Evolutionary conservation across 2,888 invertebrate species (phyloP).

Genomic region (Athalia rosae): DNA sequence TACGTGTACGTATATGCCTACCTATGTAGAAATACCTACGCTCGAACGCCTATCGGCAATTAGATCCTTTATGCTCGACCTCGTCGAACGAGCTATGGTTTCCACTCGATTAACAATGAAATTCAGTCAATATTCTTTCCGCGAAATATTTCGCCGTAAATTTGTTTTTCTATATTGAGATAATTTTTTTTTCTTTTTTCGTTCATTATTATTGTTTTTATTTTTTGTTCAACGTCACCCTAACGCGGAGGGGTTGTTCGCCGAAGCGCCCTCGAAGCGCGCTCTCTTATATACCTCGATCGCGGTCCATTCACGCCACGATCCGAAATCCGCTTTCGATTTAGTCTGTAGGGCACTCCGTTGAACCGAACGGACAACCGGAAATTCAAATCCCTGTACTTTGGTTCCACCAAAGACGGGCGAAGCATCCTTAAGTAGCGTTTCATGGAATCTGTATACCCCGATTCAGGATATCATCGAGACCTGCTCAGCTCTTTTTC

Average conservation of each 20-base stretch:
- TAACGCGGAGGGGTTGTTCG: background rate
- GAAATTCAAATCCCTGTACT: conserved; percentile 26
- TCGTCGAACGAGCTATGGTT: conserved; percentile 40
- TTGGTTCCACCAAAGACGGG: background rate
- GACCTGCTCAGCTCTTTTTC: background rate
- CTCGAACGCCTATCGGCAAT: conserved; percentile 42
- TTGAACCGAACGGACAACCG: conserved; percentile 11
- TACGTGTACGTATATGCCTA: conserved; percentile 9
- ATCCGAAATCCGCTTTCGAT: conserved; percentile 31
- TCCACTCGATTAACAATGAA: conserved; percentile 43
- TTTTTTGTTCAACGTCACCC: background rate
- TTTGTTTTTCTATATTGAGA: background rate
- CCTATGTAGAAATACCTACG: conserved; percentile 6
- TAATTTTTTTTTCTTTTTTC: background rate
- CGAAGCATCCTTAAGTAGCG: conserved; percentile 18
- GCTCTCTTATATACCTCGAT: background rate
- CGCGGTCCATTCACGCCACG: background rate
- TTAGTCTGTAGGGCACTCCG: conserved; percentile 14
- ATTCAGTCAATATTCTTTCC: conserved; percentile 42
- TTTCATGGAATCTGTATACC: background rate
- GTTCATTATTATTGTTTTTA: background rate
- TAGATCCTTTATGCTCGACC: conserved; percentile 45
- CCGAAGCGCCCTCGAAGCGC: too few species aligned
- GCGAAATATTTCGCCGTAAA: background rate
- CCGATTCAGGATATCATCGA: background rate